These are phyloP conservation scores for Hypena proboscidalis DNA, from an alignment of 2,888 invertebrate genomes.

Conservation along the genomic window DNA sequence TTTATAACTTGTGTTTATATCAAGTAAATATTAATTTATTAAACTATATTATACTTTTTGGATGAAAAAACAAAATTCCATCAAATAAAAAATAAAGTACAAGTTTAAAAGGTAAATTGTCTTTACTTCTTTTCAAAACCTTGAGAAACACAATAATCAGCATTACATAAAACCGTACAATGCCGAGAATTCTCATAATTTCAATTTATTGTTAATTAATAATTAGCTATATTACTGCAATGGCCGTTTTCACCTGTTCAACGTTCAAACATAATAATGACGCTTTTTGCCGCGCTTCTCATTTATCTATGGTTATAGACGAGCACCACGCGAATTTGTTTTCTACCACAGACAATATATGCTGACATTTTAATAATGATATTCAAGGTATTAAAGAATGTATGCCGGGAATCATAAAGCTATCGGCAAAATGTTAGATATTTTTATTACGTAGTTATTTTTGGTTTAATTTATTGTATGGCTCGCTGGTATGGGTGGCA, in stretches of 20 bases:
- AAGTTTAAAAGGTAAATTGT: no score
- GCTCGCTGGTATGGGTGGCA: no score
- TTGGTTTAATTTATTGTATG: no score
- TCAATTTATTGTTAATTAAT: conserved; percentile 32
- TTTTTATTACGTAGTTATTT: background rate
- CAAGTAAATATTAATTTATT: no score
- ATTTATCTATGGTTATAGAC: conserved; percentile 4
- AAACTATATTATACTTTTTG: no score
- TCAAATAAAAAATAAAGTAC: no score
- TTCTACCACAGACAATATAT: conserved; percentile 9
- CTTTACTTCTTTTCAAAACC: no score
- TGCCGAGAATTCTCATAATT: conserved; percentile 18
- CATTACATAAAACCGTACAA: conserved; percentile 6
- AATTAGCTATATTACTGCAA: conserved; percentile 33
- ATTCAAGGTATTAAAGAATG: conserved; percentile 15
- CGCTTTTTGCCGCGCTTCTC: background rate
- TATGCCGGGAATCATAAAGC: background rate
- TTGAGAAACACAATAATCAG: conserved; percentile 28
- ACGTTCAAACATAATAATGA: background rate
- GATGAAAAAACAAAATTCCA: no score
- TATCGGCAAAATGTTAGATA: background rate
- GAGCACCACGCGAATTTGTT: conserved; percentile 1
- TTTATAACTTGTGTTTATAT: no score
- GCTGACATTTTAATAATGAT: conserved; percentile 19
- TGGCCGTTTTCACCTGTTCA: conserved; percentile 12